Percentiles rank a stretch among this genome's conserved stretches.
phyloP scores from a whole-genome alignment of 1,140 invertebrate species.

The Drosophila melanica region DNA sequence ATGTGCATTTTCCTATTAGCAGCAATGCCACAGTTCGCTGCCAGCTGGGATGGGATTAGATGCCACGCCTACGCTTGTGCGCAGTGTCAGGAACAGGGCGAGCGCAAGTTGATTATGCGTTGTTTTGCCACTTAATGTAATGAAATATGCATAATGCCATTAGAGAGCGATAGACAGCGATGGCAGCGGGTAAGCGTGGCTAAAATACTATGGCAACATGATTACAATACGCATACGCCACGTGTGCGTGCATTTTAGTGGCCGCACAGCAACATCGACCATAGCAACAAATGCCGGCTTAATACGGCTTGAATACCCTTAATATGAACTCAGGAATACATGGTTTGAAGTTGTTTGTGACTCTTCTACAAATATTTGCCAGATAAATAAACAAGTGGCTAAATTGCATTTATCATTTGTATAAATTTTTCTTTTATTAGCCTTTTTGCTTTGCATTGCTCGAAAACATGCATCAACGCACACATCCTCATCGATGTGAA shows the following conservation, averaged over 20 bases:
- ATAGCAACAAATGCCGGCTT: not conserved
- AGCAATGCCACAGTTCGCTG: not conserved
- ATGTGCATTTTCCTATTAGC: not conserved
- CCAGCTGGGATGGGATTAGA: not conserved
- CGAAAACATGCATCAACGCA: not conserved
- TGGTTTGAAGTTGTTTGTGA: not conserved
- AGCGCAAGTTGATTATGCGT: slow-evolving; percentile 73
- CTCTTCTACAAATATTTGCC: not conserved
- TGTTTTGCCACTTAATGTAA: slow-evolving; percentile 82
- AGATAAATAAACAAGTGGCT: not conserved
- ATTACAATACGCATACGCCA: slow-evolving; percentile 48
- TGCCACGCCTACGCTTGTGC: slow-evolving; percentile 25
- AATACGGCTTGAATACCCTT: not conserved
- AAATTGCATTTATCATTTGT: not conserved
- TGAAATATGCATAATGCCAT: slow-evolving; percentile 81
- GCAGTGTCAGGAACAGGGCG: slow-evolving; percentile 41
- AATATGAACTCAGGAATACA: not conserved
- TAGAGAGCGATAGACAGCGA: slow-evolving; percentile 38
- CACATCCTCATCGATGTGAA: slow-evolving; percentile 10
- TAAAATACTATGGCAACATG: slow-evolving; percentile 28
- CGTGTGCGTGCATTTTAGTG: slow-evolving; percentile 40
- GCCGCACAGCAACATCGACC: slow-evolving; percentile 24
- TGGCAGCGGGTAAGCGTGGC: slow-evolving; percentile 10
- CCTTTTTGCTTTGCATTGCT: slow-evolving; percentile 8
- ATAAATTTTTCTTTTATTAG: not conserved